Evolutionary conservation across 2,797 vertebrate species (phyloP).

Genomic region (Sebastes trivittatus): DNA sequence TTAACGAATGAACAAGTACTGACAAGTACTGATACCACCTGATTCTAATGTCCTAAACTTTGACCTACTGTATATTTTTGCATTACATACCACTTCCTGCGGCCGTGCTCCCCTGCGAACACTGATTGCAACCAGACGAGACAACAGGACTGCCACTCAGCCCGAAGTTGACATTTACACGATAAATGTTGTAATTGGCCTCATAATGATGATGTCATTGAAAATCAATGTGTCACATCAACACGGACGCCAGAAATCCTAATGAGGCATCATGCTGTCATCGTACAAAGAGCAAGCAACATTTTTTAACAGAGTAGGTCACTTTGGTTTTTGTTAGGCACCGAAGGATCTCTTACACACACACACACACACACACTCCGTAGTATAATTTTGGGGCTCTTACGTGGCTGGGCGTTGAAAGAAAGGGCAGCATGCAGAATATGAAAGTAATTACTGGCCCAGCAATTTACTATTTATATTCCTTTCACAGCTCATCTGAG

Average conservation of each 20-base stretch:
- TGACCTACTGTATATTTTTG: constrained; percentile 42
- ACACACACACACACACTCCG: neutral
- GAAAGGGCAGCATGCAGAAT: constrained; percentile 42
- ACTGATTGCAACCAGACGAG: constrained; percentile 45
- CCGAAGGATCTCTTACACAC: neutral
- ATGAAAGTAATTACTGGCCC: constrained; percentile 71
- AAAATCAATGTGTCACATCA: constrained; percentile 59
- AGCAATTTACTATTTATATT: constrained; percentile 69
- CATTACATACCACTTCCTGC: constrained; percentile 11
- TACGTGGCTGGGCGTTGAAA: constrained; percentile 45
- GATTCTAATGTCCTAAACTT: constrained; percentile 43
- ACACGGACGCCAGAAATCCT: constrained; percentile 42
- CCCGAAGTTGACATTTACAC: constrained; percentile 21
- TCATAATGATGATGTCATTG: constrained; percentile 46
- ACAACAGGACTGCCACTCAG: constrained; percentile 30
- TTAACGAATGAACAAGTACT: neutral
- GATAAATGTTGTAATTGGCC: constrained; percentile 39
- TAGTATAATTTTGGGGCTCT: constrained; percentile 38
- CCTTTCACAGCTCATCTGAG: constrained; percentile 53
- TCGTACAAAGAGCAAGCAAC: constrained; percentile 41
- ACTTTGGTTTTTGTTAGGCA: constrained; percentile 37
- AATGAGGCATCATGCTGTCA: constrained; percentile 65
- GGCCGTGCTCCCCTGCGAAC: constrained; percentile 15
- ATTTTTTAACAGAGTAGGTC: constrained; percentile 70
- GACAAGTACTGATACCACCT: constrained; percentile 11